These are phyloP conservation scores for Carettochelys insculpta DNA, from an alignment of 2,113 vertebrate species.

Conservation along the genomic window DNA sequence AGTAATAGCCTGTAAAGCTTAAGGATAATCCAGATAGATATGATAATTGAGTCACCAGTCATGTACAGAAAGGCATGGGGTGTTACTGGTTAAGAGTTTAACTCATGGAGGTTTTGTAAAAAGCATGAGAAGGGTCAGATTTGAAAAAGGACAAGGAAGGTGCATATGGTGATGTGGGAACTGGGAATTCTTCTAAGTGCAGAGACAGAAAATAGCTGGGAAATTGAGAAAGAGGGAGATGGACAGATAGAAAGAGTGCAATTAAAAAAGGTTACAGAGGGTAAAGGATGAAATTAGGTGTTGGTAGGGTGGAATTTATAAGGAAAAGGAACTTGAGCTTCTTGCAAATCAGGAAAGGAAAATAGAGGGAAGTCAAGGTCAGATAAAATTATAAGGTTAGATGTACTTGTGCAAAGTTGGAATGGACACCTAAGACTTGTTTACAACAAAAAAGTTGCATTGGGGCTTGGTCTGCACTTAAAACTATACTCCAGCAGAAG, in stretches of 20 bases:
- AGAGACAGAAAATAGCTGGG: neutral
- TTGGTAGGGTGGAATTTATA: neutral
- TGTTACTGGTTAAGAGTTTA: constrained; percentile 18
- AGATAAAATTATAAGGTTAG: neutral
- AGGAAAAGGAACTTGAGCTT: neutral
- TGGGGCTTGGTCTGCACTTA: neutral
- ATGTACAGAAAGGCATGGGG: neutral
- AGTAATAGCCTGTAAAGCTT: constrained; percentile 1
- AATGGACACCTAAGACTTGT: too few species aligned
- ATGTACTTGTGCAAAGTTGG: neutral
- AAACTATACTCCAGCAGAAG: neutral
- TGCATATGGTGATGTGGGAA: rapidly evolving
- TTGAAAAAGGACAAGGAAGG: neutral
- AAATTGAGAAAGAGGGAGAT: neutral
- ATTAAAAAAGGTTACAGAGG: neutral
- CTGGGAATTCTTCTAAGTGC: neutral
- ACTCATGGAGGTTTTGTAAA: constrained; percentile 28
- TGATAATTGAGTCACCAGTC: constrained; percentile 7
- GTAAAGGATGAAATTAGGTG: neutral
- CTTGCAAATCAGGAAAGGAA: neutral
- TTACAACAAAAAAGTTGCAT: neutral
- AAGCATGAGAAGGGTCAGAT: neutral
- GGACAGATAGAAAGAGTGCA: neutral
- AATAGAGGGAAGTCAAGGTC: neutral
- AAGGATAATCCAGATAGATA: constrained; percentile 27